Evolutionary conservation across 2,888 invertebrate genomes (phyloP).

Genomic region (Xestia ashworthii): DNA sequence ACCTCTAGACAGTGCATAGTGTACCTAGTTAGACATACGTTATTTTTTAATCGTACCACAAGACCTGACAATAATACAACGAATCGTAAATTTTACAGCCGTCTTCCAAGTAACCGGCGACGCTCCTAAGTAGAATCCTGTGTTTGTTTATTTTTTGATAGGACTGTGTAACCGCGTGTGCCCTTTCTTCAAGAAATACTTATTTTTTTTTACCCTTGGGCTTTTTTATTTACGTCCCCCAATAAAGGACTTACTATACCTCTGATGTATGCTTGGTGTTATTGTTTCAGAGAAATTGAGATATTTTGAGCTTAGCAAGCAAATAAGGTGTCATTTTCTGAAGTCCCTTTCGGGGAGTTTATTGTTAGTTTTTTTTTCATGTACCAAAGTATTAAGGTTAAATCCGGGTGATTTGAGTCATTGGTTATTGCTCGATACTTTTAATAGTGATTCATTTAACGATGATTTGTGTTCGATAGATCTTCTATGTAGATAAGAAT

Average conservation of each 20-base stretch:
- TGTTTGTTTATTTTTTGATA: conserved; percentile 90
- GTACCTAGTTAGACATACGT: conserved; percentile 57
- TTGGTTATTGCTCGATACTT: conserved; percentile 27
- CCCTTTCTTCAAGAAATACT: conserved; percentile 83
- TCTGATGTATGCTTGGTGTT: conserved; percentile 75
- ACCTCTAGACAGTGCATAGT: conserved; percentile 24
- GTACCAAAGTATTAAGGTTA: background rate
- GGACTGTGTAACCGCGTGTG: conserved; percentile 87
- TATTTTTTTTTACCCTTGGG: conserved; percentile 75
- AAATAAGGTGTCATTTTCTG: conserved; percentile 62
- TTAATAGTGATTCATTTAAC: conserved; percentile 58
- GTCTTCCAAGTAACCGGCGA: conserved; percentile 83
- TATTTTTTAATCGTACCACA: conserved; percentile 60
- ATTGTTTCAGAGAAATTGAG: conserved; percentile 87
- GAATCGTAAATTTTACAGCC: conserved; percentile 89
- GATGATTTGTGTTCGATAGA: conserved; percentile 62
- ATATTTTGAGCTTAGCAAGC: conserved; percentile 72
- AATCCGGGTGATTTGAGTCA: conserved; percentile 65
- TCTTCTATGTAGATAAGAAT: conserved; percentile 52
- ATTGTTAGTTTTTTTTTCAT: conserved; percentile 19
- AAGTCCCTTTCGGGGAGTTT: conserved; percentile 25
- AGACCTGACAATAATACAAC: conserved; percentile 81
- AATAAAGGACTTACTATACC: conserved; percentile 86
- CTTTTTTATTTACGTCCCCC: conserved; percentile 83
- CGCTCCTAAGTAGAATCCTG: conserved; percentile 87